phyloP scores from a whole-genome alignment of 1,140 invertebrate genomes.

The Bombyx mandarina region DNA sequence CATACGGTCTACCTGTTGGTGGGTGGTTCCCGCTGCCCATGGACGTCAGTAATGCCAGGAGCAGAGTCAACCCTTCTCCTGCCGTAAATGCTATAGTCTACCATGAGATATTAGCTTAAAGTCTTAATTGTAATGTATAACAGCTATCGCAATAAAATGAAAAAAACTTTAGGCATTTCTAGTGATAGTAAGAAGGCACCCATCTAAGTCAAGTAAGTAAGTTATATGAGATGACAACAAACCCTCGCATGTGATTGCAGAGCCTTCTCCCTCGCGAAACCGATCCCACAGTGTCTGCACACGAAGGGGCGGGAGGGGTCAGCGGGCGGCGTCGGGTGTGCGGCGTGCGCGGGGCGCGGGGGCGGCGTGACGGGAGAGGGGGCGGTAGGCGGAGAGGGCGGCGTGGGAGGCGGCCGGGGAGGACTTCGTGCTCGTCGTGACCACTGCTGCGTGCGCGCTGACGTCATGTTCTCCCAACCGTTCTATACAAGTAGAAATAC shows the following conservation, averaged over 20 bases:
- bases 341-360: conserved; percentile 10
- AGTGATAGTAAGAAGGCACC: neutral
- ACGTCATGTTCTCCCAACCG: conserved; percentile 59
- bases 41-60: no score
- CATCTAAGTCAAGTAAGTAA: neutral
- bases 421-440: conserved; percentile 50
- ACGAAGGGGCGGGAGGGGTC: conserved; percentile 85
- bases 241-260: conserved; percentile 79
- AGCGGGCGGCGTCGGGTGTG: conserved; percentile 70
- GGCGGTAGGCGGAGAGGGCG: conserved; percentile 17
- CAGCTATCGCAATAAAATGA: no score
- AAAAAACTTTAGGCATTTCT: no score
- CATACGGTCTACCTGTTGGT: no score
- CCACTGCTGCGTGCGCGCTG: conserved; percentile 65
- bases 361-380: conserved; percentile 17
- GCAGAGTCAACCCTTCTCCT: no score
- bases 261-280: conserved; percentile 85
- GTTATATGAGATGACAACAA: conserved; percentile 10
- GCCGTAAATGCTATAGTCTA: no score
- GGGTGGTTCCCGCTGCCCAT: no score
- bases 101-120: no score
- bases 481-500: conserved; percentile 22
- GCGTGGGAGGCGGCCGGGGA: conserved; percentile 21
- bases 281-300: conserved; percentile 83
- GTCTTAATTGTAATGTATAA: no score